Percentiles rank a stretch among this genome's conserved stretches.
These are phyloP conservation scores for Trididemnum clinides DNA, from an alignment of 23 tunicate genomes.

Conservation along the genomic window DNA sequence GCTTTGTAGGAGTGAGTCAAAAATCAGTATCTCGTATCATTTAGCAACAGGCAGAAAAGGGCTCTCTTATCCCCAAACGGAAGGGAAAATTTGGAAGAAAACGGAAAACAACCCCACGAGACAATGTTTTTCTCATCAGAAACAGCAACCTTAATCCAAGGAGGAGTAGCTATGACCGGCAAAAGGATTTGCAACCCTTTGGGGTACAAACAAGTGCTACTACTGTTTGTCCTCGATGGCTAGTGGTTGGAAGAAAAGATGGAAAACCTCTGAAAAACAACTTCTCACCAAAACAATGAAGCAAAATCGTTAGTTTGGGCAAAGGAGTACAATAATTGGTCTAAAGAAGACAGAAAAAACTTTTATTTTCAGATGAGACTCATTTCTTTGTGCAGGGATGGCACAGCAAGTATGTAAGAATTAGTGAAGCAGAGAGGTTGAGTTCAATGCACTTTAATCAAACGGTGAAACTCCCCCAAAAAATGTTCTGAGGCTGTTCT, in stretches of 20 bases:
- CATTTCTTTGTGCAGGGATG: conserved; percentile 28
- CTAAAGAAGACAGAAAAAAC: conserved; percentile 9
- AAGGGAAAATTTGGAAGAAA: too few relatives aligned
- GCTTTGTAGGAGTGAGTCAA: background rate
- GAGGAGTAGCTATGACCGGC: too few relatives aligned
- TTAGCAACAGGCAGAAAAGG: too few relatives aligned
- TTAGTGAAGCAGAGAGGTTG: background rate
- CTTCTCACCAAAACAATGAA: conserved; percentile 9
- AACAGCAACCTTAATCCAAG: background rate
- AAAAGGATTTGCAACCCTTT: background rate
- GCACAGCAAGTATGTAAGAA: conserved; percentile 16
- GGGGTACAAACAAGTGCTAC: background rate
- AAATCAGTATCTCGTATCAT: conserved; percentile 22
- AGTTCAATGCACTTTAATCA: conserved; percentile 19
- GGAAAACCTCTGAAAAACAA: conserved; percentile 12
- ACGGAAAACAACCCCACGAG: conserved; percentile 10
- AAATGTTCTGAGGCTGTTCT: conserved; percentile 27
- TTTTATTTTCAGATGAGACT: conserved; percentile 8
- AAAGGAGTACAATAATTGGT: conserved; percentile 1
- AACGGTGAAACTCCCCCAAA: conserved; percentile 18
- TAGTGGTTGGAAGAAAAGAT: conserved; percentile 22
- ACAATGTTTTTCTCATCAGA: background rate
- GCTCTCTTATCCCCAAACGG: too few relatives aligned
- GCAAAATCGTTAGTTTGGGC: conserved; percentile 11
- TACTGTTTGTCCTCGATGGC: background rate